Evolutionary conservation across 2,797 vertebrate species (phyloP).

Genomic region (Mus spretus): DNA sequence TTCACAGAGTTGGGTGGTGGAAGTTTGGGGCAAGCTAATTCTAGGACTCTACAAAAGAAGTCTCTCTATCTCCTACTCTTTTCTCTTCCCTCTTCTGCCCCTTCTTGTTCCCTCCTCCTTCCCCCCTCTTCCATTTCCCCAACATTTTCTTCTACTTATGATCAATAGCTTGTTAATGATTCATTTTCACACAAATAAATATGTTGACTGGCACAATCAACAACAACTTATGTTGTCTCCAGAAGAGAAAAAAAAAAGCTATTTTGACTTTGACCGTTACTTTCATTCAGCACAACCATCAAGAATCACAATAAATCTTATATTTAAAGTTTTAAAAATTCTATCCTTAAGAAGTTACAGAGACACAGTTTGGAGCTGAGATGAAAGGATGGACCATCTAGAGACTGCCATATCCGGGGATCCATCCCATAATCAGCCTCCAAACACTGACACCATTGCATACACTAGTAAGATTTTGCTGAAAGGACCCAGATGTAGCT

Average conservation of each 20-base stretch:
- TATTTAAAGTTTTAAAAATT: constrained; percentile 2
- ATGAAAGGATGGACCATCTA: too few relatives aligned
- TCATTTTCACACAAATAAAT: background rate
- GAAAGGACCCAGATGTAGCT: too few relatives aligned
- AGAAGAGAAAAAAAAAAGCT: background rate
- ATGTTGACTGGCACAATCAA: background rate
- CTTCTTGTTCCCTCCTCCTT: rapidly evolving
- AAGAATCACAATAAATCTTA: background rate
- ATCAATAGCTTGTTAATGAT: background rate
- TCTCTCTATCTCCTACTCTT: rapidly evolving
- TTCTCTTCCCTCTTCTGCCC: rapidly evolving
- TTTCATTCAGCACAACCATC: background rate
- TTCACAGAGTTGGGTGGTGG: too few relatives aligned
- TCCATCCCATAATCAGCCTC: too few relatives aligned
- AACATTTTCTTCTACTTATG: background rate
- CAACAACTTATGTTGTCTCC: background rate
- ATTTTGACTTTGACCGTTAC: background rate
- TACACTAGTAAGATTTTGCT: too few relatives aligned
- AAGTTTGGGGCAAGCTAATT: background rate
- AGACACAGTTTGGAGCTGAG: too few relatives aligned
- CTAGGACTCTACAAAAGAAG: background rate
- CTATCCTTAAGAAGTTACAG: background rate
- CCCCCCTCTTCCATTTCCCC: background rate
- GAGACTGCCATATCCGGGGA: too few relatives aligned
- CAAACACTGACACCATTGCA: too few relatives aligned